Conservation (phyloP, 2,797 vertebrate genomes). For the Parotocinclus haroldoi region DNA sequence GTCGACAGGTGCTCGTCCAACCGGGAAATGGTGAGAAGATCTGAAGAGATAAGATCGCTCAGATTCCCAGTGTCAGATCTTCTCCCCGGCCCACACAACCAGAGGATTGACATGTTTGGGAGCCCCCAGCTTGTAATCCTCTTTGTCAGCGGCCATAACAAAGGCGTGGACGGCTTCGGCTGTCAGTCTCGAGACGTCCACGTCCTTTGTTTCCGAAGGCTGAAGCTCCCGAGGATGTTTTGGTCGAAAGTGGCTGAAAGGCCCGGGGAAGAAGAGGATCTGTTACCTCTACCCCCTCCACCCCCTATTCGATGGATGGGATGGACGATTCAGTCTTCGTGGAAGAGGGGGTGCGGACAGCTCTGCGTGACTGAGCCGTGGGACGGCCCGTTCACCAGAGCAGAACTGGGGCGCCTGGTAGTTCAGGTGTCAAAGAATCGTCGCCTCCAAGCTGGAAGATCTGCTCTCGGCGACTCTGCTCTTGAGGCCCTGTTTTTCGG, state of each 20-base stretch:
- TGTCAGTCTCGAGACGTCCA: not conserved
- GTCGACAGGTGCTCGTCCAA: too few species aligned
- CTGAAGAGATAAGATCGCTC: constrained; percentile 70
- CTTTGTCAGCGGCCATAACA: not conserved
- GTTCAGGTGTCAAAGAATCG: too few species aligned
- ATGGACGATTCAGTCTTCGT: constrained; percentile 34
- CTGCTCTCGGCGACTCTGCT: too few species aligned
- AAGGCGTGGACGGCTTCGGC: not conserved
- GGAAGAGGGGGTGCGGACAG: constrained; percentile 66
- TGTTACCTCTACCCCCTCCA: constrained; percentile 39
- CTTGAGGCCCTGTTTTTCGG: too few species aligned
- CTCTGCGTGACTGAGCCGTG: constrained; percentile 79
- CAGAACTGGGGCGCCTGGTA: too few species aligned
- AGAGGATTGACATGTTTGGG: constrained; percentile 43
- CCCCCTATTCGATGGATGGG: constrained; percentile 29
- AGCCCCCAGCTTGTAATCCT: not conserved
- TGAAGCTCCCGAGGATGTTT: constrained; percentile 35
- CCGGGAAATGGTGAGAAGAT: constrained; percentile 62
- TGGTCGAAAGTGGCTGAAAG: constrained; percentile 19
- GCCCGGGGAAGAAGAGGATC: constrained; percentile 11
- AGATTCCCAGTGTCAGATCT: constrained; percentile 41
- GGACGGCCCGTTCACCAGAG: constrained; percentile 38
- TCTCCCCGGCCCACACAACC: constrained; percentile 62
- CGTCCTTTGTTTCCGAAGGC: constrained; percentile 1
- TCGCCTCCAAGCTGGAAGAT: too few species aligned